Percentiles rank a stretch among this genome's conserved stretches.
These are phyloP conservation scores for Abrostola triplasia DNA, from an alignment of 2,888 invertebrate species.

Conservation along the genomic window DNA sequence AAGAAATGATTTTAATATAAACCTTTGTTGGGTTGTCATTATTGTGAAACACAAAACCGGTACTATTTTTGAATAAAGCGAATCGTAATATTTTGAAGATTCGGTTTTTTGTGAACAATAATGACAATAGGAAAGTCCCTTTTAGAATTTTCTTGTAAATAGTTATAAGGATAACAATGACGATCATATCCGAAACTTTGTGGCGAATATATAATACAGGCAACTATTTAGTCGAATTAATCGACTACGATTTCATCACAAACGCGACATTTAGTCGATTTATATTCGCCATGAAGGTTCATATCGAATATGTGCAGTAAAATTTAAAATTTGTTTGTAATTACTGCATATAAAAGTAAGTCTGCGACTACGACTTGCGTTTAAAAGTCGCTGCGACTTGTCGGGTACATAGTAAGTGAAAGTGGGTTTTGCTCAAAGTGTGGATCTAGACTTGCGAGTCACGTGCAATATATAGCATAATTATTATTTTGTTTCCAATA, in stretches of 20 bases:
- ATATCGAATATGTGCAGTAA: slow-evolving; percentile 18
- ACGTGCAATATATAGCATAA: slow-evolving; percentile 88
- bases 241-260: slow-evolving; percentile 10
- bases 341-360: slow-evolving; percentile 6
- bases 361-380: slow-evolving; percentile 23
- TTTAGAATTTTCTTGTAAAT: slow-evolving; percentile 21
- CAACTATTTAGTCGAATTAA: slow-evolving; percentile 10
- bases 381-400: slow-evolving; percentile 41
- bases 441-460: slow-evolving; percentile 77
- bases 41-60: neutral
- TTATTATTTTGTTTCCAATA: slow-evolving; percentile 88
- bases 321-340: slow-evolving; percentile 17
- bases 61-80: slow-evolving; percentile 15
- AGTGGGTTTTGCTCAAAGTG: slow-evolving; percentile 85
- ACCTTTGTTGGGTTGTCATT: slow-evolving; percentile 1
- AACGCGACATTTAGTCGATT: slow-evolving; percentile 2
- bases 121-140: neutral
- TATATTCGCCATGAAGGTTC: slow-evolving; percentile 20
- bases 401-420: slow-evolving; percentile 72
- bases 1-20: neutral
- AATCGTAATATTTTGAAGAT: neutral
- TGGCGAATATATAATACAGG: slow-evolving; percentile 16
- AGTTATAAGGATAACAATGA: slow-evolving; percentile 21
- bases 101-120: neutral
- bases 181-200: slow-evolving; percentile 11